Base-by-base conservation (phyloP, 2,113 vertebrate species). In the Procavia capensis region DNA sequence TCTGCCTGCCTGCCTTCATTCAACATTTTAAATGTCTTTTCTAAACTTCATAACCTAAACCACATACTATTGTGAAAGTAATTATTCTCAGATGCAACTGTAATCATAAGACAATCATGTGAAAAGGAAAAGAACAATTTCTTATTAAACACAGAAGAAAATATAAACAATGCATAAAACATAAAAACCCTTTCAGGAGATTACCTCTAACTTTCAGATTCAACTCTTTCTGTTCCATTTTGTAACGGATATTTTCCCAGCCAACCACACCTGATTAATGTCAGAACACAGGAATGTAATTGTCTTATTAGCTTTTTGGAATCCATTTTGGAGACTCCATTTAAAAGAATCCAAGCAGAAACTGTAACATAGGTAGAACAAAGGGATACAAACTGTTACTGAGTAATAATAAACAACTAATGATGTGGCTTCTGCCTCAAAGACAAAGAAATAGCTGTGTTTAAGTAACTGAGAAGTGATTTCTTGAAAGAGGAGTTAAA, bases 301-400 rank as follows among this genome's bases (percentile, higher is more conserved):
- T 72, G 78, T 81, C 2, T 76, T 63, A 39, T 27, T 83, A 78
- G 19, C 47, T 66, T 66, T 89, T 72, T 85, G 19, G 1, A 92
- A 57, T 89, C 41, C 54, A 17, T 27, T 94, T 74, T 70, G 17
- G 22, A 91, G 20, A 54, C 20, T 78, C 13, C 6, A 84, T 45
- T 78, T 86, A 57, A 43, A 72, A 36, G 43, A 95, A 82, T 90
- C 83, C 72, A 94, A 92, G 64, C 27, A 81, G 7, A 82, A 92
- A 64, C 2, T 64, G 1, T 9, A 86, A 89, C 85, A 86, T 88
- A 63, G 68, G 47, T 61, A 66, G 27, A 87, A 47, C 31, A 93
- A 54, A 80, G 13, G 45, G 9, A 24, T 78, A 79, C 74, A 57
- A 74, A 75, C 74, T 43, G 78, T 9, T 57, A 17, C 41, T 83